These are phyloP conservation scores for Meiosimyza decipiens DNA, from an alignment of 2,888 invertebrate genomes.

Conservation along the genomic window DNA sequence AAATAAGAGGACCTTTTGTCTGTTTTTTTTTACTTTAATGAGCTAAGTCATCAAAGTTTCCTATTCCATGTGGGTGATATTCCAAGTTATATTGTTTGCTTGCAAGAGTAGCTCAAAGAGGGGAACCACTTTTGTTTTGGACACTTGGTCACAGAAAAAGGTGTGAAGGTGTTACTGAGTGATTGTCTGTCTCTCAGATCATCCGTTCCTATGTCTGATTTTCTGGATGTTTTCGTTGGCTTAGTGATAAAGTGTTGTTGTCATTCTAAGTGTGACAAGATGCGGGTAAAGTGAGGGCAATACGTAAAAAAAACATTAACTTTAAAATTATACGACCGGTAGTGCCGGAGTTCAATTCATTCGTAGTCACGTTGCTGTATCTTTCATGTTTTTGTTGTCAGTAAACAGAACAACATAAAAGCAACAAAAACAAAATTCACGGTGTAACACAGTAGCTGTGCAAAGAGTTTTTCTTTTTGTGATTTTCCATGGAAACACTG, in stretches of 20 bases:
- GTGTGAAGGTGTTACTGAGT: conserved; percentile 25
- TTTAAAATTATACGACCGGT: no score
- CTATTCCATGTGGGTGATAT: no score
- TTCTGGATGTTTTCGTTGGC: not conserved
- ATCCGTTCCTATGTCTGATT: no score
- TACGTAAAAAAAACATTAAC: not conserved
- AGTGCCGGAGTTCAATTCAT: not conserved
- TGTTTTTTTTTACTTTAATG: no score
- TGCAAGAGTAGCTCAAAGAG: no score
- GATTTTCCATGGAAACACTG: no score
- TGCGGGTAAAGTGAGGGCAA: not conserved
- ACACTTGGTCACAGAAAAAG: not conserved
- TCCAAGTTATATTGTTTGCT: no score
- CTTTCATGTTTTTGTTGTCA: not conserved
- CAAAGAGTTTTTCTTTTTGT: conserved; percentile 7
- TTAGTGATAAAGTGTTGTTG: not conserved
- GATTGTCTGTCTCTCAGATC: not conserved
- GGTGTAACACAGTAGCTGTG: conserved; percentile 29
- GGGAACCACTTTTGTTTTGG: no score
- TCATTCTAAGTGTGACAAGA: not conserved
- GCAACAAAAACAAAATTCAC: not conserved
- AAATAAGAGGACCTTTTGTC: no score
- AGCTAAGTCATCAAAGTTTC: no score
- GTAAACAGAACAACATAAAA: no score
- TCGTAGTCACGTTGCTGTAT: not conserved